Evolutionary conservation across 2,113 vertebrate genomes (phyloP).

Genomic region (Cyprinodon brontotheroides): DNA sequence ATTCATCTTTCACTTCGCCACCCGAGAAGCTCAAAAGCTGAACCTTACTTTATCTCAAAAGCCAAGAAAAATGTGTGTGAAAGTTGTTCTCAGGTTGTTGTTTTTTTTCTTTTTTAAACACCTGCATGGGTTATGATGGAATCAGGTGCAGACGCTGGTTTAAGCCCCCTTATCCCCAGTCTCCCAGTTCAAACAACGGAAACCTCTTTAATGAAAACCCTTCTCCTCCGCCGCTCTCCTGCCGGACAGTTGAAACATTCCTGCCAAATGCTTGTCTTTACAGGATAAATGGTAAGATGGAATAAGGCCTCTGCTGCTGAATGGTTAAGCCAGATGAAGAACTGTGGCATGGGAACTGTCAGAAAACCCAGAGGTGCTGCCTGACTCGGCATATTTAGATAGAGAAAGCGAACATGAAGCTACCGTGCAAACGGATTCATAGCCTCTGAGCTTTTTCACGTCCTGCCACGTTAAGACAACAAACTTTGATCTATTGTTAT

Average conservation of each 20-base stretch:
- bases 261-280: slow-evolving; percentile 77
- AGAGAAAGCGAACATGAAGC: slow-evolving; percentile 17
- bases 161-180: slow-evolving; percentile 80
- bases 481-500: background rate
- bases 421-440: background rate
- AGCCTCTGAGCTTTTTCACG: slow-evolving; percentile 7
- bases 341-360: slow-evolving; percentile 77
- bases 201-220: slow-evolving; percentile 79
- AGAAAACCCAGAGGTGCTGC: slow-evolving; percentile 35
- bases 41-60: slow-evolving; percentile 65
- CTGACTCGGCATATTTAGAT: slow-evolving; percentile 20
- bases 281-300: slow-evolving; percentile 77
- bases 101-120: slow-evolving; percentile 54
- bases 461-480: background rate
- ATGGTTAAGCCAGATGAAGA: slow-evolving; percentile 63
- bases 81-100: slow-evolving; percentile 66
- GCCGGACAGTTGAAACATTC: slow-evolving; percentile 70
- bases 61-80: slow-evolving; percentile 67
- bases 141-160: slow-evolving; percentile 78
- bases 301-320: slow-evolving; percentile 74
- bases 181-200: slow-evolving; percentile 71
- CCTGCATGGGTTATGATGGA: slow-evolving; percentile 72
- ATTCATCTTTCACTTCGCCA: slow-evolving; percentile 68
- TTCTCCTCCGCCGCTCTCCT: slow-evolving; percentile 61
- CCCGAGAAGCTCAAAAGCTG: slow-evolving; percentile 61